These are phyloP conservation scores for Drosophila seguyi DNA, from an alignment of 1,140 invertebrate species.

Conservation along the genomic window DNA sequence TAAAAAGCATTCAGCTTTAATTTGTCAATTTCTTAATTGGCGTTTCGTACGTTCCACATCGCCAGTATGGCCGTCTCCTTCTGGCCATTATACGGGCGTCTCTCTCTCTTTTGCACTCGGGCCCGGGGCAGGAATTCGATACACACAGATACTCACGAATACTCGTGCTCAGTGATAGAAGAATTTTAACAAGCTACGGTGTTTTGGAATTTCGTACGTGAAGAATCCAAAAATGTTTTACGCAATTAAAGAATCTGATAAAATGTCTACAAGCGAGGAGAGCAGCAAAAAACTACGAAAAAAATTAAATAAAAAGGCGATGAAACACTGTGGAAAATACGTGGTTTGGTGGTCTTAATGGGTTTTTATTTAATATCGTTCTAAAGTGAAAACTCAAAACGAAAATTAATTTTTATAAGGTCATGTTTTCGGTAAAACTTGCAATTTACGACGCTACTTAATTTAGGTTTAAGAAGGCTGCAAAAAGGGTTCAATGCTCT, in stretches of 20 bases:
- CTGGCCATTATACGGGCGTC: neutral
- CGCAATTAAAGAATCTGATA: constrained; percentile 84
- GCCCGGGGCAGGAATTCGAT: constrained; percentile 6
- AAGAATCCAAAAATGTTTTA: constrained; percentile 84
- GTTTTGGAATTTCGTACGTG: constrained; percentile 83
- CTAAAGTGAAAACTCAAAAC: neutral
- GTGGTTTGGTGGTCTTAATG: neutral
- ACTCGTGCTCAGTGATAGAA: constrained; percentile 68
- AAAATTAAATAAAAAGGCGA: constrained; percentile 18
- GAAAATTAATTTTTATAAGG: neutral
- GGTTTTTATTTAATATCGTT: neutral
- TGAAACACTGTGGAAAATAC: constrained; percentile 5
- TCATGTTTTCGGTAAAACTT: no score
- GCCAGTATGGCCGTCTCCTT: constrained; percentile 28
- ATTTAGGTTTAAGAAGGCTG: neutral
- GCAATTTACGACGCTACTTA: neutral
- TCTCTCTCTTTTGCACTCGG: neutral
- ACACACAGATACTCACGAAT: constrained; percentile 20
- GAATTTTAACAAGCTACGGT: constrained; percentile 83
- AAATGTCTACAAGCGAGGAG: constrained; percentile 75
- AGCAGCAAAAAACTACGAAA: constrained; percentile 13
- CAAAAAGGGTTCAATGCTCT: no score
- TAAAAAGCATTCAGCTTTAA: constrained; percentile 83
- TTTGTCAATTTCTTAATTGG: constrained; percentile 84
- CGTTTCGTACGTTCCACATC: constrained; percentile 80